Evolutionary conservation across 1,140 invertebrate species (phyloP).

Genomic region (Zaprionus gabonicus): DNA sequence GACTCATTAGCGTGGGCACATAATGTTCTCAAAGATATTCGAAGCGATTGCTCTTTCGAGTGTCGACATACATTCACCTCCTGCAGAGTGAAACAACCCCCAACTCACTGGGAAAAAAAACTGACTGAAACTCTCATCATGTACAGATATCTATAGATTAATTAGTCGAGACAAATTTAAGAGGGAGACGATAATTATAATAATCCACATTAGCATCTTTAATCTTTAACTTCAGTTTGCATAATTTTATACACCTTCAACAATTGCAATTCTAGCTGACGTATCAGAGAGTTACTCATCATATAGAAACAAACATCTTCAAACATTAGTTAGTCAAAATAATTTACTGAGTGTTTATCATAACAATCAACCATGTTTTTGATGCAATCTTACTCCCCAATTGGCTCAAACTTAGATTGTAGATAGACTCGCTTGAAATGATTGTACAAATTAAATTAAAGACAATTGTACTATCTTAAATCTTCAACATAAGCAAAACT

Average conservation of each 20-base stretch:
- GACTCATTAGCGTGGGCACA: slow-evolving; percentile 41
- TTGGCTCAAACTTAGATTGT: too few relatives aligned
- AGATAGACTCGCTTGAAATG: rapidly evolving
- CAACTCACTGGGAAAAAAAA: background rate
- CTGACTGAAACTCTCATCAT: background rate
- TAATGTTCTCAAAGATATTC: slow-evolving; percentile 46
- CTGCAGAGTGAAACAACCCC: background rate
- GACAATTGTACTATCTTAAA: background rate
- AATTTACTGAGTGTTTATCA: background rate
- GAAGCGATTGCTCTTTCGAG: slow-evolving; percentile 51
- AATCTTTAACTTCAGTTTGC: too few relatives aligned
- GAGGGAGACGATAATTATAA: background rate
- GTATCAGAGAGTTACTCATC: too few relatives aligned
- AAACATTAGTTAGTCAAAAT: background rate
- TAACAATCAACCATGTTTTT: background rate
- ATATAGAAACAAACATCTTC: rapidly evolving
- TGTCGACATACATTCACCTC: slow-evolving; percentile 28
- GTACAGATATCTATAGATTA: background rate
- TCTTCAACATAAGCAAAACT: background rate
- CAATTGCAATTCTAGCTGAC: too few relatives aligned
- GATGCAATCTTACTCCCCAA: too few relatives aligned
- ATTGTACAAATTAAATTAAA: too few relatives aligned
- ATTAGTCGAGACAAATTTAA: background rate
- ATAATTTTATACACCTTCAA: too few relatives aligned
- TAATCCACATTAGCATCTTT: too few relatives aligned